Evolutionary conservation across 2,888 invertebrate species (phyloP).

Genomic region (Raillietiella orientalis): DNA sequence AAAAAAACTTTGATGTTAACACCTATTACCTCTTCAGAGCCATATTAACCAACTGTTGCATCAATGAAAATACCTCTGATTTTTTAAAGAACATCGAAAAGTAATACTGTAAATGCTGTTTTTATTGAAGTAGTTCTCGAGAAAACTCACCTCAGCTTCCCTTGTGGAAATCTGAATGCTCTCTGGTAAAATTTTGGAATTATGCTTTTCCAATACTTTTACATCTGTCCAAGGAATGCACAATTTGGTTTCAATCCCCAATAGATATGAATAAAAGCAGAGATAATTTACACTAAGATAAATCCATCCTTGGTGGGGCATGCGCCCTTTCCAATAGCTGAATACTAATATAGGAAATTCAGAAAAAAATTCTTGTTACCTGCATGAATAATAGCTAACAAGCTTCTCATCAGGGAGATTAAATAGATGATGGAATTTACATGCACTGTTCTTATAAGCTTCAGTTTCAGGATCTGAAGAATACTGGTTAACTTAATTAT

Average conservation of each 20-base stretch:
- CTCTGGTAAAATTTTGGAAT: conserved; percentile 16
- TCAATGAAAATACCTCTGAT: conserved; percentile 57
- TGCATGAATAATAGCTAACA: conserved; percentile 75
- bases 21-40: conserved; percentile 43
- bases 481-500: background rate
- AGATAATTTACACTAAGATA: conserved; percentile 87
- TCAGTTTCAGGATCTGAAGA: conserved; percentile 57
- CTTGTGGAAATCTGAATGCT: background rate
- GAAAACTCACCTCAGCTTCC: conserved; percentile 10
- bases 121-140: background rate
- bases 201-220: conserved; percentile 38
- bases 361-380: conserved; percentile 21
- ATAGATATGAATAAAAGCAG: conserved; percentile 78
- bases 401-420: conserved; percentile 84
- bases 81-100: conserved; percentile 73
- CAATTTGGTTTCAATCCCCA: conserved; percentile 61
- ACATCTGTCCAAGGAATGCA: conserved; percentile 72
- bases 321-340: conserved; percentile 68
- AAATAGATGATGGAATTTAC: conserved; percentile 61
- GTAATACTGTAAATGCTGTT: conserved; percentile 26
- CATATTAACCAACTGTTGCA: conserved; percentile 83
- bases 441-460: conserved; percentile 34
- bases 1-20: background rate
- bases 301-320: conserved; percentile 87
- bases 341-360: conserved; percentile 11